Conservation (phyloP, 2,797 vertebrate species). For the Cuniculus paca region DNA sequence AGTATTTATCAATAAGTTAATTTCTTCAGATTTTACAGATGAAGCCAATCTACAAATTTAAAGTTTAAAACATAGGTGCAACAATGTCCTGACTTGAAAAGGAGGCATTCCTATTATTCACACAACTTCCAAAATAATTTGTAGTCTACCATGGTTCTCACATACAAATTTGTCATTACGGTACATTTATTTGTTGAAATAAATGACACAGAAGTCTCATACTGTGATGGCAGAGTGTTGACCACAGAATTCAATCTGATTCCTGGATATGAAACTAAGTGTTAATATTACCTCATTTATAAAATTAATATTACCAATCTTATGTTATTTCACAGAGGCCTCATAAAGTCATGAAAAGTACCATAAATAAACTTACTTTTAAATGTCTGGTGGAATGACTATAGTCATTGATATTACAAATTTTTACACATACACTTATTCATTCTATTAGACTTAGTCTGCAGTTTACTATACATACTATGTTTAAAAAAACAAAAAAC, state of each 20-base stretch:
- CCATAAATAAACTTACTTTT: neutral
- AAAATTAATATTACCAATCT: neutral
- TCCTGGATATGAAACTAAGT: neutral
- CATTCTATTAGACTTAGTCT: neutral
- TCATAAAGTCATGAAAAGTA: neutral
- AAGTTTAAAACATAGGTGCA: neutral
- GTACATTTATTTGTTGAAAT: constrained; percentile 7
- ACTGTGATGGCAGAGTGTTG: neutral
- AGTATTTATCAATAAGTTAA: neutral
- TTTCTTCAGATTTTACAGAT: neutral
- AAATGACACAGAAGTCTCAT: constrained; percentile 1
- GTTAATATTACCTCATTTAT: neutral
- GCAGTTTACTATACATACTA: neutral
- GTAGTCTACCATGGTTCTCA: neutral
- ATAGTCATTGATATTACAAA: neutral
- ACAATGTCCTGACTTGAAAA: neutral
- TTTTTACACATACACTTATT: neutral
- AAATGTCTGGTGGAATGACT: neutral
- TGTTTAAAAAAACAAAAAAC: neutral
- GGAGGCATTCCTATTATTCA: neutral
- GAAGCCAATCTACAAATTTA: neutral
- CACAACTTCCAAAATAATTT: neutral
- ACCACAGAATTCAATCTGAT: neutral
- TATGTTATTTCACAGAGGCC: neutral
- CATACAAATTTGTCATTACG: neutral